phyloP scores from a whole-genome alignment of 2,113 vertebrate species.

The Sylvicapra grimmia region DNA sequence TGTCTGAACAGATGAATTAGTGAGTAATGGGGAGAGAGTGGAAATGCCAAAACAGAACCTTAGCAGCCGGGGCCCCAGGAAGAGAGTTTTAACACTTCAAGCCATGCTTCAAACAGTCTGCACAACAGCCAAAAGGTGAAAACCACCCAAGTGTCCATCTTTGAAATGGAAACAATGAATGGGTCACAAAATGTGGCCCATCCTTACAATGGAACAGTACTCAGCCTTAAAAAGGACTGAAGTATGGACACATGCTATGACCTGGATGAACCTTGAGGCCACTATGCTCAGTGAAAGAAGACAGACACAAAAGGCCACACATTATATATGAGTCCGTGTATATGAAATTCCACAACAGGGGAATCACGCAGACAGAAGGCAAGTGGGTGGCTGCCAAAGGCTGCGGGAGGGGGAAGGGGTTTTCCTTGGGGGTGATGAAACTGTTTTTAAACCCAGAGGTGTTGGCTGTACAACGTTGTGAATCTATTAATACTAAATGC shows the following conservation, averaged over 20 bases:
- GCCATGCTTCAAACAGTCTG: neutral
- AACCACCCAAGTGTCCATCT: neutral
- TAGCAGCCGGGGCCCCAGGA: neutral
- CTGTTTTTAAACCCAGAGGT: neutral
- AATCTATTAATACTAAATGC: fast-evolving
- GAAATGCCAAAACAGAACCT: neutral
- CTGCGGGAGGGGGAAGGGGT: fast-evolving
- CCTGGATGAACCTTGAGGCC: neutral
- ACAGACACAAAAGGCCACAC: neutral
- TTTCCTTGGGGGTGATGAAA: neutral
- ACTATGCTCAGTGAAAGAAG: neutral
- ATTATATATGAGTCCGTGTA: fast-evolving
- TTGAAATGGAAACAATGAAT: neutral
- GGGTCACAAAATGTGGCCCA: neutral
- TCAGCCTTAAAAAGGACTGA: neutral
- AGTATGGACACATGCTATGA: fast-evolving
- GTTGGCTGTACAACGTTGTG: fast-evolving
- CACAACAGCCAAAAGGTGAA: neutral
- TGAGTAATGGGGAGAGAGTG: fast-evolving
- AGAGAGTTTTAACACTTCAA: neutral
- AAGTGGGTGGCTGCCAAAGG: too few relatives aligned
- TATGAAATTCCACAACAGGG: fast-evolving
- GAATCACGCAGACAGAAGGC: neutral
- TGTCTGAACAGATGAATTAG: fast-evolving
- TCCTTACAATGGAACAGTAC: neutral